phyloP scores from a whole-genome alignment of 2,888 invertebrate species.

The Standfussiana lucernea region DNA sequence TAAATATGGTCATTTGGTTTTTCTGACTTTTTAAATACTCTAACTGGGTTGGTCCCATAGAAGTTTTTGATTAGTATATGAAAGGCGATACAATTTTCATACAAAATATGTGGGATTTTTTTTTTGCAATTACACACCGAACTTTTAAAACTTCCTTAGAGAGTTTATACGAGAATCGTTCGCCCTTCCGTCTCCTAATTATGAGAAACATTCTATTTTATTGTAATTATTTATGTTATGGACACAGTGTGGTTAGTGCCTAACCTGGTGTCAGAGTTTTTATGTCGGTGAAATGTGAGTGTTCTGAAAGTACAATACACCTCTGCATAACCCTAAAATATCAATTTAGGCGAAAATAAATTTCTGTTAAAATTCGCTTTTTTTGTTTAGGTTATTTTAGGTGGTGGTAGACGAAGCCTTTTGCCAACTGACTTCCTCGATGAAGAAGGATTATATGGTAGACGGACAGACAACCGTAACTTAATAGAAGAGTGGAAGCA shows the following conservation, averaged over 20 bases:
- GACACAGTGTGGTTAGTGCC: no score
- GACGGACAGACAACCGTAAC: constrained; percentile 91
- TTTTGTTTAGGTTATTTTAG: constrained; percentile 91
- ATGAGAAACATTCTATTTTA: background rate
- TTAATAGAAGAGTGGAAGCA: constrained; percentile 92
- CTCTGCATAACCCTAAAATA: background rate
- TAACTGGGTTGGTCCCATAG: no score
- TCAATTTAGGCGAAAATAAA: background rate
- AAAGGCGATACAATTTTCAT: no score
- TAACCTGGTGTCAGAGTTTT: no score
- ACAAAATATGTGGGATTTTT: no score
- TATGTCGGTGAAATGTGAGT: background rate
- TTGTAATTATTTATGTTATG: background rate
- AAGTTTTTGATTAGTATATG: no score
- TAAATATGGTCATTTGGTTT: no score
- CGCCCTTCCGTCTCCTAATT: background rate
- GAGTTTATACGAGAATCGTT: background rate
- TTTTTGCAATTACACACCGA: no score
- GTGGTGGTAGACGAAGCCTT: constrained; percentile 93
- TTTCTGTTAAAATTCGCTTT: background rate
- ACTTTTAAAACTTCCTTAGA: background rate
- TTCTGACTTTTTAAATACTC: no score
- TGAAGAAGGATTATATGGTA: constrained; percentile 85
- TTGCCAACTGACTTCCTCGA: constrained; percentile 88
- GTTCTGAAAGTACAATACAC: background rate